phyloP scores from a whole-genome alignment of 2,113 vertebrate species.

The Tursiops truncatus region DNA sequence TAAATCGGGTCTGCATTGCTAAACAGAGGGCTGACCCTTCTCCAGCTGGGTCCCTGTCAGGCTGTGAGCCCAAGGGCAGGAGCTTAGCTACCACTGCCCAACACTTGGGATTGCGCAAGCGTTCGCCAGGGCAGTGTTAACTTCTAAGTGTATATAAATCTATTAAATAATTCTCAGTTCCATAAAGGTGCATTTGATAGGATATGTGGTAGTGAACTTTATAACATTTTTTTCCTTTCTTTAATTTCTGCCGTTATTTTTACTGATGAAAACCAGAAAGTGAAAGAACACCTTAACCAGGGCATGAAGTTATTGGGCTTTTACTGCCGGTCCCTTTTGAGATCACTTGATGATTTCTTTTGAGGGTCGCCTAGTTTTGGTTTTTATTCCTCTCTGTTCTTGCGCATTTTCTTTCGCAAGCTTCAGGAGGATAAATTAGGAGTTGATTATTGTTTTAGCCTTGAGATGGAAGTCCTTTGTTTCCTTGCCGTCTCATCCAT shows the following conservation, averaged over 20 bases:
- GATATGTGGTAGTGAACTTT: not conserved
- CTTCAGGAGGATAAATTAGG: not conserved
- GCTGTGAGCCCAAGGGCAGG: not conserved
- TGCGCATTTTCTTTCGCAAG: not conserved
- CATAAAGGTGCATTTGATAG: not conserved
- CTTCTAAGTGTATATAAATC: not conserved
- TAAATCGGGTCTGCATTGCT: not conserved
- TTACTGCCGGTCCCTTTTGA: not conserved
- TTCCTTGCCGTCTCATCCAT: not conserved
- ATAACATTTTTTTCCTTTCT: not conserved
- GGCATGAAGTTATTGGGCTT: not conserved
- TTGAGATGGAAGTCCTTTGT: not conserved
- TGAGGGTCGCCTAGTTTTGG: not conserved
- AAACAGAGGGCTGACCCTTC: not conserved
- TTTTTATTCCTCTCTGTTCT: not conserved
- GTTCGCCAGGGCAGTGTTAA: not conserved
- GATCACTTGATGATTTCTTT: not conserved
- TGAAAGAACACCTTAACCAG: not conserved
- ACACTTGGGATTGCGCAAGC: no score
- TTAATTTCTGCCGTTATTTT: not conserved
- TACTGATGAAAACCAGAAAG: not conserved
- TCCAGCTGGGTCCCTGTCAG: not conserved
- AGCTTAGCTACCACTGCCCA: rapidly evolving
- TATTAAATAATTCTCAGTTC: not conserved
- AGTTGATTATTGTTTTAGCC: not conserved